Percentiles rank a stretch among this genome's conserved stretches.
Conservation (phyloP, 2,113 vertebrate species). For the Psittacus erithacus region DNA sequence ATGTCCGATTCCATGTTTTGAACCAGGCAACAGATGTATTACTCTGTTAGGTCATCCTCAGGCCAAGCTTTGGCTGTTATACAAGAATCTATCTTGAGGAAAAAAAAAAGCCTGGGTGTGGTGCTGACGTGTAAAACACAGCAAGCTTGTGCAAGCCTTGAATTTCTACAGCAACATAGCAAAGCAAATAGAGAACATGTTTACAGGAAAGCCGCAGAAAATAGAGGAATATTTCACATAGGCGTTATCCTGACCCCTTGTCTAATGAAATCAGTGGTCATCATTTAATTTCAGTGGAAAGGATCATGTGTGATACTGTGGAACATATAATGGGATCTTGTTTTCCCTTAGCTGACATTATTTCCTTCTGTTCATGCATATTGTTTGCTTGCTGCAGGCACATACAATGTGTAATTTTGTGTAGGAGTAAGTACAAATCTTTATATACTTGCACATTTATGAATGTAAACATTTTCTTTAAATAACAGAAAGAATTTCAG, state of each 20-base stretch:
- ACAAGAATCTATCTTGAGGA: constrained; percentile 16
- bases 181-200: not conserved
- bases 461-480: not conserved
- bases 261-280: not conserved
- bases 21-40: not conserved
- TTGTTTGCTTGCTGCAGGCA: not conserved
- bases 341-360: not conserved
- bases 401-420: not conserved
- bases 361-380: not conserved
- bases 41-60: constrained; percentile 45
- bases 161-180: not conserved
- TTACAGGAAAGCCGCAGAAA: not conserved
- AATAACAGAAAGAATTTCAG: not conserved
- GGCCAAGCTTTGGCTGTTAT: constrained; percentile 32
- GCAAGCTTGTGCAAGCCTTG: constrained; percentile 5
- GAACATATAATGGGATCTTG: not conserved
- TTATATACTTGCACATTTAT: not conserved
- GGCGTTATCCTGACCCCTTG: not conserved
- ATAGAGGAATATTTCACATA: not conserved
- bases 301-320: not conserved
- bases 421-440: not conserved
- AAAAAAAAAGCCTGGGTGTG: not conserved
- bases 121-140: constrained; percentile 26
- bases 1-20: not conserved
- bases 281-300: not conserved